These are phyloP conservation scores for Oconnorella tubifera DNA, from an alignment of 2,888 invertebrate genomes.

Conservation along the genomic window DNA sequence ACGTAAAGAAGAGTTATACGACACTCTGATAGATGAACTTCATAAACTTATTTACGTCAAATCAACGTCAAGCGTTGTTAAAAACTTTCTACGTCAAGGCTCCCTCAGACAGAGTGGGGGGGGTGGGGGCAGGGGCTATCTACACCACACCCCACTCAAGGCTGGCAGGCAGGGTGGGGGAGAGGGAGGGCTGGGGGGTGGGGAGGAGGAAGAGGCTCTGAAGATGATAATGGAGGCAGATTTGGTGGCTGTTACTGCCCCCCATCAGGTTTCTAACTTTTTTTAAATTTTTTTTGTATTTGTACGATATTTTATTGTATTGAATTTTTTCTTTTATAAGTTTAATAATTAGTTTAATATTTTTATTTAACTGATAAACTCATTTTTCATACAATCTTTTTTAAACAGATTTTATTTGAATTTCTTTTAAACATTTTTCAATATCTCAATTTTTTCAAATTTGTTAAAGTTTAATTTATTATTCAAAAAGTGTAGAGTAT, in stretches of 20 bases:
- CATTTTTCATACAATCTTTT: too few species aligned
- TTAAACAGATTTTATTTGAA: too few species aligned
- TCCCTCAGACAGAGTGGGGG: slow-evolving; percentile 53
- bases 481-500: too few species aligned
- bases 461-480: too few species aligned
- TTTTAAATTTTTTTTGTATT: too few species aligned
- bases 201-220: slow-evolving; percentile 20
- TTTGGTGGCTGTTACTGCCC: slow-evolving; percentile 25
- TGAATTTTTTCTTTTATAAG: too few species aligned
- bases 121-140: slow-evolving; percentile 13
- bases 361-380: too few species aligned
- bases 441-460: too few species aligned
- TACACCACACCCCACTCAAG: slow-evolving; percentile 20
- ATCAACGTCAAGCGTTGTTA: slow-evolving; percentile 62
- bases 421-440: too few species aligned
- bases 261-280: slow-evolving; percentile 25
- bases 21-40: slow-evolving; percentile 69
- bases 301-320: too few species aligned
- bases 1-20: slow-evolving; percentile 63
- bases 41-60: slow-evolving; percentile 70
- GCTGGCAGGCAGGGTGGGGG: slow-evolving; percentile 8
- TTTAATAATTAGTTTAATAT: too few species aligned
- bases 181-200: slow-evolving; percentile 1
- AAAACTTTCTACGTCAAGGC: slow-evolving; percentile 46
- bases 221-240: slow-evolving; percentile 21